These are phyloP conservation scores for Dermatemys mawii DNA, from an alignment of 2,113 vertebrate genomes.

Conservation along the genomic window DNA sequence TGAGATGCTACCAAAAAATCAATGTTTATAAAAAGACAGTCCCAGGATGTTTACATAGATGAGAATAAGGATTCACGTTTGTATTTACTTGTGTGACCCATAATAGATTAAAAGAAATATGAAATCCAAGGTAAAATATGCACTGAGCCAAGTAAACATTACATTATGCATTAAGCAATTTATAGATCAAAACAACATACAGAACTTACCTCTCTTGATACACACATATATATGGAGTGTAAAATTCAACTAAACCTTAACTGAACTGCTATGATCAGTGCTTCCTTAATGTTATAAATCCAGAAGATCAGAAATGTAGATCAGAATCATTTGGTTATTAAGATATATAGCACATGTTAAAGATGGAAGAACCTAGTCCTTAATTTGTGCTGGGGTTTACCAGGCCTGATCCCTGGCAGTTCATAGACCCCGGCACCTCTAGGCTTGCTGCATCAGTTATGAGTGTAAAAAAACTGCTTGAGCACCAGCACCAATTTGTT, in stretches of 20 bases:
- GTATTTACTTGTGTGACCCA: neutral
- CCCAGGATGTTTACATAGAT: neutral
- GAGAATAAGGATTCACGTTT: neutral
- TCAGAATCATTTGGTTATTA: neutral
- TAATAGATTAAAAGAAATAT: neutral
- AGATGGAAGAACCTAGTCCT: too few relatives aligned
- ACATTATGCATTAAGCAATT: neutral
- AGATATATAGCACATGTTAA: neutral
- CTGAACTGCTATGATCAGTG: neutral
- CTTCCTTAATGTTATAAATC: neutral
- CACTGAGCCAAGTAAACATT: neutral
- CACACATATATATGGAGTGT: neutral
- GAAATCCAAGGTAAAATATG: neutral
- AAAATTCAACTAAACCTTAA: neutral
- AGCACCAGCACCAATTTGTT: too few relatives aligned
- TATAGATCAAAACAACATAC: neutral
- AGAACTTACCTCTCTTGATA: neutral
- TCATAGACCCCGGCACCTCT: too few relatives aligned
- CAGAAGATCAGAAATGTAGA: accelerated
- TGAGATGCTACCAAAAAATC: neutral
- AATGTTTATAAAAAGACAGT: neutral
- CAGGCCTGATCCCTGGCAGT: too few relatives aligned
- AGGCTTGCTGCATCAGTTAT: too few relatives aligned
- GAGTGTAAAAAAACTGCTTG: too few relatives aligned
- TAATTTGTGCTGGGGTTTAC: too few relatives aligned